Evolutionary conservation across 2,113 vertebrate species (phyloP).

Genomic region (Apodemus sylvaticus): DNA sequence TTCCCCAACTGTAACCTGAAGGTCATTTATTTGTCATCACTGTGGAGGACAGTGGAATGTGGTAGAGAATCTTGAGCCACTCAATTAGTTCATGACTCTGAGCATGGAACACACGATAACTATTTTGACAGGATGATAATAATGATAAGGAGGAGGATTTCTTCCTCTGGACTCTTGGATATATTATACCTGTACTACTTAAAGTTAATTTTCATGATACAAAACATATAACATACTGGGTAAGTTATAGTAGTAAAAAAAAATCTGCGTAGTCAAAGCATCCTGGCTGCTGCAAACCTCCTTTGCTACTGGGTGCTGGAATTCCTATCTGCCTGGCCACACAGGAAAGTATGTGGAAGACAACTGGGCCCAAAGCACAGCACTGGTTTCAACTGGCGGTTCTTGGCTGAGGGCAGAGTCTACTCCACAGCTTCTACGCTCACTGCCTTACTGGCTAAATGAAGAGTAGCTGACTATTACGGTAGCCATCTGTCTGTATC

Average conservation of each 20-base stretch:
- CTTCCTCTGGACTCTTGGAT: not conserved
- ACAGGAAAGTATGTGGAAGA: not conserved
- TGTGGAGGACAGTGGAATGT: not conserved
- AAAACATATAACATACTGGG: not conserved
- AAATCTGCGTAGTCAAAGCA: not conserved
- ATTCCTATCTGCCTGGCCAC: not conserved
- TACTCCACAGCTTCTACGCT: not conserved
- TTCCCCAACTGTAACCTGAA: not conserved
- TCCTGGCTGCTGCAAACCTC: not conserved
- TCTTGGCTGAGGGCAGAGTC: not conserved
- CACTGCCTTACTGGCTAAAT: not conserved
- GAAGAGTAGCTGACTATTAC: not conserved
- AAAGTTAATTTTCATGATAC: constrained; percentile 1
- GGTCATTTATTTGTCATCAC: not conserved
- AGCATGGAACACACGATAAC: not conserved
- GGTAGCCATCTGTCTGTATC: not conserved
- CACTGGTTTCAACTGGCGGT: not conserved
- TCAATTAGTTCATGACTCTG: not conserved
- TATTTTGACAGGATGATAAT: not conserved
- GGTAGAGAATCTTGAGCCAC: not conserved
- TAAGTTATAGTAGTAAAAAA: not conserved
- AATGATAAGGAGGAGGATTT: not conserved
- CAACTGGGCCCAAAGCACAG: not conserved
- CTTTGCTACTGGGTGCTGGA: not conserved
- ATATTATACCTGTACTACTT: not conserved